These are phyloP conservation scores for Hirtodrosophila duncani DNA, from an alignment of 2,888 invertebrate species.

Conservation along the genomic window DNA sequence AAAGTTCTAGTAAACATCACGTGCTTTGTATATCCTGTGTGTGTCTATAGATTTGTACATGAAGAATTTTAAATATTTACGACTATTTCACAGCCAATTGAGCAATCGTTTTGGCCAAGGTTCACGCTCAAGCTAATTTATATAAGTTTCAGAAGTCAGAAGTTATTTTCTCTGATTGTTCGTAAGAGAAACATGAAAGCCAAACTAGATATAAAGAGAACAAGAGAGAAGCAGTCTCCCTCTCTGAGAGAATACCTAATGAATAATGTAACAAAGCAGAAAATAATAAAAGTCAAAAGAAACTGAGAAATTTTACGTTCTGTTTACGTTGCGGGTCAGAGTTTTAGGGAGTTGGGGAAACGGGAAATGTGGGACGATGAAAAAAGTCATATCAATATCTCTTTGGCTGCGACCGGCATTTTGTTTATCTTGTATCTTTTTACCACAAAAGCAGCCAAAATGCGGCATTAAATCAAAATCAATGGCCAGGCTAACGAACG, in stretches of 20 bases:
- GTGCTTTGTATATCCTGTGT: too few species aligned
- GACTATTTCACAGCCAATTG: slow-evolving; percentile 62
- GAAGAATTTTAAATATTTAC: slow-evolving; percentile 55
- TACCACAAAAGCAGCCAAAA: slow-evolving; percentile 7
- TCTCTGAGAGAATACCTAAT: too few species aligned
- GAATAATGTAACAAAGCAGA: slow-evolving; percentile 6
- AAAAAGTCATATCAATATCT: slow-evolving; percentile 23
- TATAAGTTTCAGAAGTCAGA: slow-evolving; percentile 15
- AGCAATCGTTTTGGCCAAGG: slow-evolving; percentile 14
- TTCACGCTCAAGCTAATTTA: slow-evolving; percentile 17
- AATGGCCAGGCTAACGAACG: slow-evolving; percentile 47
- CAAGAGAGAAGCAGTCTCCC: background rate
- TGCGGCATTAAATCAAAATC: slow-evolving; percentile 49
- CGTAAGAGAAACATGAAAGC: background rate
- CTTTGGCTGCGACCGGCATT: slow-evolving; percentile 26
- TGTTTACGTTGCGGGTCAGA: slow-evolving; percentile 34
- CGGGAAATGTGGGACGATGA: background rate
- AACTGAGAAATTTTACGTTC: slow-evolving; percentile 23
- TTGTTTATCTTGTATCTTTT: slow-evolving; percentile 43
- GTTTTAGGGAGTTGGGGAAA: too few species aligned
- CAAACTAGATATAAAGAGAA: slow-evolving; percentile 4
- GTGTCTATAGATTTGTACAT: slow-evolving; percentile 1
- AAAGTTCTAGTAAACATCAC: too few species aligned
- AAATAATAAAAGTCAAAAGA: slow-evolving; percentile 1
- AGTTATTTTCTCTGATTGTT: too few species aligned